A percentile compares a stretch with the other conserved stretches of the same genome.
phyloP scores from a whole-genome alignment of 2,113 vertebrate species.

The Thomomys bottae region DNA sequence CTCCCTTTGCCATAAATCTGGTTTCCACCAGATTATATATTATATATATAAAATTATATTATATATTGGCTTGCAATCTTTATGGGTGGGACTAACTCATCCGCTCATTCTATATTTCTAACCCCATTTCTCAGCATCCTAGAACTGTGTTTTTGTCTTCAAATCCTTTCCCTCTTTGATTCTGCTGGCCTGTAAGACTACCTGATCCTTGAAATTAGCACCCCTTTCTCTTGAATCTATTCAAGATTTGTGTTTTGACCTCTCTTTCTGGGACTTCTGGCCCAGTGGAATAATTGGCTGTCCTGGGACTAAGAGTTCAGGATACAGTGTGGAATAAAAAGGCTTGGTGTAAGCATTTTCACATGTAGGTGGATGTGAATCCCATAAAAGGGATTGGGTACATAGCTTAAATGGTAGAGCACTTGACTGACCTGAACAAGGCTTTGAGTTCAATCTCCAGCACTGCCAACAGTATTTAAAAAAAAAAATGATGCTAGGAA shows the following conservation, averaged over 20 bases:
- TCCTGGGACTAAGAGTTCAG: background rate
- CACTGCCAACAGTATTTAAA: too few species aligned
- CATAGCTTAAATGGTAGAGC: too few species aligned
- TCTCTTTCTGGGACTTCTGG: background rate
- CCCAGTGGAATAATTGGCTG: background rate
- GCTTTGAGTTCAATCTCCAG: too few species aligned
- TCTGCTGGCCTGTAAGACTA: background rate
- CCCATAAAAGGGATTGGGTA: background rate
- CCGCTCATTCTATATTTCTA: background rate
- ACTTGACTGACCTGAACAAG: too few species aligned
- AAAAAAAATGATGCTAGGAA: background rate
- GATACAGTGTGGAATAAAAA: background rate
- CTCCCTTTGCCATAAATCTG: slow-evolving; percentile 15
- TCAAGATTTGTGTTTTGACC: slow-evolving; percentile 23
- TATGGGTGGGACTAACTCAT: background rate
- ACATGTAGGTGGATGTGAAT: slow-evolving; percentile 2
- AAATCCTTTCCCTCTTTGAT: background rate
- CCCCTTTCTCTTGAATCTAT: background rate
- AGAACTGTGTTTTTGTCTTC: slow-evolving; percentile 18
- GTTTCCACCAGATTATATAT: background rate
- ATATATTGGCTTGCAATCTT: background rate
- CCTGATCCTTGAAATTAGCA: background rate
- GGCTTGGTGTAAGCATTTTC: background rate
- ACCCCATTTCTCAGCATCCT: background rate
- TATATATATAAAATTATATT: too few species aligned